A percentile compares a stretch with the other conserved stretches of the same genome.
Conservation (phyloP, 2,797 vertebrate species). For the Scyliorhinus canicula region DNA sequence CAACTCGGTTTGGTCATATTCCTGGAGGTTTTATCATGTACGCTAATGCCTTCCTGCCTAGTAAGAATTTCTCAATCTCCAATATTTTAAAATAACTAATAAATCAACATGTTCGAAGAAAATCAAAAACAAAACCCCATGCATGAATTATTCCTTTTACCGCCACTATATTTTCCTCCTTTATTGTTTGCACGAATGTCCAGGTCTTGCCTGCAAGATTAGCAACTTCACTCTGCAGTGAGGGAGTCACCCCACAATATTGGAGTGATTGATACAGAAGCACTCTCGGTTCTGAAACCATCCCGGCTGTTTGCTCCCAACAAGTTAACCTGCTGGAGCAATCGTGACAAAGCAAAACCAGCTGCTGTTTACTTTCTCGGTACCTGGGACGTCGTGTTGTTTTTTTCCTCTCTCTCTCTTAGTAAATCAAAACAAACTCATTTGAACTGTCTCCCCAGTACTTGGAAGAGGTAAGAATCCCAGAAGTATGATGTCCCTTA, state of each 20-base stretch:
- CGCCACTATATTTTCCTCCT: no score
- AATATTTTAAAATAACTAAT: not conserved
- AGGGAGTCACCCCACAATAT: no score
- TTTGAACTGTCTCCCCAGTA: not conserved
- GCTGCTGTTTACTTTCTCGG: not conserved
- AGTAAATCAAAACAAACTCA: slow-evolving; percentile 31
- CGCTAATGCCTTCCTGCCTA: not conserved
- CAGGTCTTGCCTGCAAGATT: not conserved
- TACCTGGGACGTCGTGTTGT: not conserved
- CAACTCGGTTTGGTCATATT: not conserved
- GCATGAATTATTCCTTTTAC: not conserved
- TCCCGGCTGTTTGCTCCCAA: not conserved
- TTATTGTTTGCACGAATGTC: not conserved
- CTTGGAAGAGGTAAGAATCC: not conserved
- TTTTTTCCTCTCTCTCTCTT: not conserved
- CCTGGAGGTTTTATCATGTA: not conserved
- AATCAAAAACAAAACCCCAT: not conserved
- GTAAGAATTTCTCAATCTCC: not conserved
- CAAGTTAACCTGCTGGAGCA: not conserved
- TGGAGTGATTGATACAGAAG: not conserved
- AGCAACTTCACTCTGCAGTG: not conserved
- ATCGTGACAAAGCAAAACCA: not conserved
- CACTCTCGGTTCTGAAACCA: not conserved
- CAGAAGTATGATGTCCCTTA: not conserved
- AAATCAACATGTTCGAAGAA: not conserved